Evolutionary conservation across 2,113 vertebrate species (phyloP), one percentile per base, ranked within the genome.

Genomic region (Chlorodrepanis virens): DNA sequence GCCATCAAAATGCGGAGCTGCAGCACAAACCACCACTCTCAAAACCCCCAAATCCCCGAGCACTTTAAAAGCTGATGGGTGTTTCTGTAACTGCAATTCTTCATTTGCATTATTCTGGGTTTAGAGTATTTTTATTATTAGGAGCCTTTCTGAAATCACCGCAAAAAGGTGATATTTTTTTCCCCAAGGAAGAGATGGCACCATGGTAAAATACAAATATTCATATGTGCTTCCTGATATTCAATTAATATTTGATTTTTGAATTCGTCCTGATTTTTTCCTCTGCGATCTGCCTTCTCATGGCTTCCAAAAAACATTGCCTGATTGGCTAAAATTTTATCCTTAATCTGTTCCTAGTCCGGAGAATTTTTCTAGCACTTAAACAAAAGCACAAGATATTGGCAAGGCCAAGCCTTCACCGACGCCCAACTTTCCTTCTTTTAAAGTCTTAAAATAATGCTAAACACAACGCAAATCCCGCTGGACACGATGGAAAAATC

Each of bases 161-260:
- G 2, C 21, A 14, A 54, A 70, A 89, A 39, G 2, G 14, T 5
- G 11, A 18, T 1, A 14, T 37, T 63, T 67, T 25, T 1, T 4
- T n/a, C 2, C 21, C 22, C 14, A 10, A 64, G n/a, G 35, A 72
- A 60, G 25, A 76, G 15, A 13, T 1, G 10, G 14, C 15, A 49
- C 10, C 0, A 2, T 7, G 28, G 10, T 29, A 33, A 61, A 80
- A 81, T 50, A 8, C 1, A 5, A 71, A 63, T 3, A 31, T 11
- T 0, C 9, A 0, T 40, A 22, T 12, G 31, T 44, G 60, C 33
- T 78, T 14, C 3, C 5, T 9, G 42, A 31, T 57, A 61, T n/a
- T 76, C 27, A 50, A 31, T 79, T 76, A 56, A 40, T 54, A 39
- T 37, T 35, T 16, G 12, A 59, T 64, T 4, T 10, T 64, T 91